Conservation (phyloP, 2,888 invertebrate genomes). For the Acanthopleura granulata region DNA sequence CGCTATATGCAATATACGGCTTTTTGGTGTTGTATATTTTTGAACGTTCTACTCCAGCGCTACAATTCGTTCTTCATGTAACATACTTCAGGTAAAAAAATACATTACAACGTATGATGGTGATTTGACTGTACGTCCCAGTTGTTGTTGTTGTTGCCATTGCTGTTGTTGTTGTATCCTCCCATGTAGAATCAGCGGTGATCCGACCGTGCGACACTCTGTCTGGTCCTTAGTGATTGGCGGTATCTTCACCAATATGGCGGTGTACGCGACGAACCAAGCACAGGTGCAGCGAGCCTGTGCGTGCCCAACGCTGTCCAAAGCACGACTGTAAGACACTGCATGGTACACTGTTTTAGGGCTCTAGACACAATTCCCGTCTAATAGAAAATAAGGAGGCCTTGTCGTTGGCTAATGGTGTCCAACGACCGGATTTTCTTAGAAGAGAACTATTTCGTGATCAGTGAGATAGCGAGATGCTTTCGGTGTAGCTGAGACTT, state of each 20-base stretch:
- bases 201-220: constrained; percentile 87
- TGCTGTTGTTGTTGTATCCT: not conserved
- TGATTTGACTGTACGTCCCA: no score
- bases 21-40: no score
- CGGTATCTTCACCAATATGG: constrained; percentile 92
- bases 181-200: constrained; percentile 77
- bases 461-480: no score
- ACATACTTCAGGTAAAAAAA: no score
- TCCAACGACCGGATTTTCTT: no score
- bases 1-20: no score
- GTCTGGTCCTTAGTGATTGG: constrained; percentile 89
- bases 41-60: no score
- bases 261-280: constrained; percentile 94
- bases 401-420: not conserved
- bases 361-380: not conserved
- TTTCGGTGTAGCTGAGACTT: no score
- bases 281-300: constrained; percentile 94
- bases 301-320: constrained; percentile 84
- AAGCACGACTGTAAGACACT: constrained; percentile 73
- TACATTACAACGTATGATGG: no score
- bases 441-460: no score
- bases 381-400: not conserved
- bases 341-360: no score
- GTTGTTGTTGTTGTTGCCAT: not conserved
- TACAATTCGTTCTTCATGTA: no score